phyloP scores from a whole-genome alignment of 2,888 invertebrate genomes.

The Noctua janthina region DNA sequence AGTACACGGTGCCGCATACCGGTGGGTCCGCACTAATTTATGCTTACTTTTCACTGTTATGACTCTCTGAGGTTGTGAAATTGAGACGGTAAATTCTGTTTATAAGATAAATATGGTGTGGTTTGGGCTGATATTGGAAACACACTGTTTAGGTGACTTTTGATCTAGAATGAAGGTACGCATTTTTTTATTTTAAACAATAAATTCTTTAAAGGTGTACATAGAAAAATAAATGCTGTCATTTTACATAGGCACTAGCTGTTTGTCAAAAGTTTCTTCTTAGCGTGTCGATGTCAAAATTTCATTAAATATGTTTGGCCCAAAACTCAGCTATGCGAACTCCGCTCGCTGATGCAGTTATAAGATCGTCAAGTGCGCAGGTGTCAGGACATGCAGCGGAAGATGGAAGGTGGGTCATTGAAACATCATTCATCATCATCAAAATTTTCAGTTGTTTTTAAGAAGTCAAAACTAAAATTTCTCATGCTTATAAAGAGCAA shows the following conservation, averaged over 20 bases:
- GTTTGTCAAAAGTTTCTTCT: neutral
- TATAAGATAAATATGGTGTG: conserved; percentile 15
- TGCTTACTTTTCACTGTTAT: conserved; percentile 65
- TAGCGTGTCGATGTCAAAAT: too few relatives aligned
- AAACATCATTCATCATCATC: too few relatives aligned
- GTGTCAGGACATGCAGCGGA: too few relatives aligned
- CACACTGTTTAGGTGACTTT: conserved; percentile 6
- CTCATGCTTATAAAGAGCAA: neutral
- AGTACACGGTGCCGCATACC: conserved; percentile 42
- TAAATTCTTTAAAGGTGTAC: neutral
- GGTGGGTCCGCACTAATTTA: conserved; percentile 62
- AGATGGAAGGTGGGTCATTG: too few relatives aligned
- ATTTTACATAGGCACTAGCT: neutral
- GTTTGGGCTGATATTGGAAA: conserved; percentile 28
- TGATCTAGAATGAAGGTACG: neutral
- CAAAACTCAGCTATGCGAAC: too few relatives aligned
- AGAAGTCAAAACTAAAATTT: neutral
- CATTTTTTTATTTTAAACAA: neutral
- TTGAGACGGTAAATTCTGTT: conserved; percentile 60
- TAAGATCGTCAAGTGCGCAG: too few relatives aligned
- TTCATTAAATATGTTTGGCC: too few relatives aligned
- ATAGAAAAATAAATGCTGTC: too few relatives aligned
- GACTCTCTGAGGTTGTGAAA: conserved; percentile 47
- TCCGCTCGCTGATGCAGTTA: too few relatives aligned
- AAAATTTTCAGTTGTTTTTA: too few relatives aligned